Evolutionary conservation across 1,140 invertebrate genomes (phyloP).

Genomic region (Drosophila pseudoobscura): DNA sequence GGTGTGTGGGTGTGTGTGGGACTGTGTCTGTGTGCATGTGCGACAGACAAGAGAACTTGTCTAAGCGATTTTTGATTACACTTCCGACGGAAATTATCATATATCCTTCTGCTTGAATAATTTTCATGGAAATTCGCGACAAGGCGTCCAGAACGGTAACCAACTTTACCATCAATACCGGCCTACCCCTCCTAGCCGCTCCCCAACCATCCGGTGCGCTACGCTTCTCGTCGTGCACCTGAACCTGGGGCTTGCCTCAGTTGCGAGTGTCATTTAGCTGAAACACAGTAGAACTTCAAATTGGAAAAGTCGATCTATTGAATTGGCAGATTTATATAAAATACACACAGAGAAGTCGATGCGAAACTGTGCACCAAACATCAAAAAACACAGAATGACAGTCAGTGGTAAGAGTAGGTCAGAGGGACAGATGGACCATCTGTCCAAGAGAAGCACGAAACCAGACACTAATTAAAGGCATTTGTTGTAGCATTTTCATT

Average conservation of each 20-base stretch:
- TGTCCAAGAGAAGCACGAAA: slow-evolving; percentile 36
- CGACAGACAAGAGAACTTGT: slow-evolving; percentile 41
- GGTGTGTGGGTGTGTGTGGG: not conserved
- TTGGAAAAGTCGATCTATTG: no score
- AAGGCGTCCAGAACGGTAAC: slow-evolving; percentile 2
- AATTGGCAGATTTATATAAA: no score
- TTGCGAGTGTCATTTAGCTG: not conserved
- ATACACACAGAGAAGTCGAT: no score
- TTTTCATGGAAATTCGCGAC: slow-evolving; percentile 75
- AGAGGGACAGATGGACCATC: slow-evolving; percentile 1
- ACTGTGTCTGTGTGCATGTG: slow-evolving; percentile 1
- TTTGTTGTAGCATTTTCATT: slow-evolving; percentile 77
- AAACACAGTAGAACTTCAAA: not conserved
- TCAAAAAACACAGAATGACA: not conserved
- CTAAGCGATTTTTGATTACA: slow-evolving; percentile 84
- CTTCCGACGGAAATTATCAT: slow-evolving; percentile 84
- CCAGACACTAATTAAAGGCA: slow-evolving; percentile 78
- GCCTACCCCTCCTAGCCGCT: not conserved
- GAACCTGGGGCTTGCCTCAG: not conserved
- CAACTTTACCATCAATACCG: slow-evolving; percentile 5
- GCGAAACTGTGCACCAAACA: not conserved
- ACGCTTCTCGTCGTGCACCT: not conserved
- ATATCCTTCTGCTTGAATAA: slow-evolving; percentile 83
- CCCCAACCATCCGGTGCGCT: not conserved
- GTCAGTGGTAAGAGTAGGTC: not conserved